These are phyloP conservation scores for Cygnus olor DNA, from an alignment of 2,797 vertebrate species.

Conservation along the genomic window DNA sequence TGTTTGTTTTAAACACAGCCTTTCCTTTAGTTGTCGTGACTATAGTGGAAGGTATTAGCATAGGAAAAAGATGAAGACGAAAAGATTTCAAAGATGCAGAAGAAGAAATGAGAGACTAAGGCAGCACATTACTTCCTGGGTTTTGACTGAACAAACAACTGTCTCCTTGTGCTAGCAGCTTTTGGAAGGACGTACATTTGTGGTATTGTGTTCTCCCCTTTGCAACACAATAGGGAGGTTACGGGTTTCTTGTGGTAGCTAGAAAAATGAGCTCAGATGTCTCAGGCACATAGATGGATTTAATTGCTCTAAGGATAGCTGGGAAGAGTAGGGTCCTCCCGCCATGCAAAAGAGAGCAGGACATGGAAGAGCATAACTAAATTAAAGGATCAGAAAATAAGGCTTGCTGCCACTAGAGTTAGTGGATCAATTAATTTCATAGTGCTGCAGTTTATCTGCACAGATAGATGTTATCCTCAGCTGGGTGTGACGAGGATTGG, in stretches of 20 bases:
- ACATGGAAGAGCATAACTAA: neutral
- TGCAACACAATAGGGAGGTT: neutral
- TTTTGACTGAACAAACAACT: neutral
- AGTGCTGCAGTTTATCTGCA: neutral
- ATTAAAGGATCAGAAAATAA: neutral
- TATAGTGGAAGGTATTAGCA: neutral
- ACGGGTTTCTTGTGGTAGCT: neutral
- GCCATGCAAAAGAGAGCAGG: neutral
- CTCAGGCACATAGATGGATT: neutral
- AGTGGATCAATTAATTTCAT: neutral
- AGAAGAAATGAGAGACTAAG: neutral
- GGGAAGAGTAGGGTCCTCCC: neutral
- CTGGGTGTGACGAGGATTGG: neutral
- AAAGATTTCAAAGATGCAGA: neutral
- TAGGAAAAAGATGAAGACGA: neutral
- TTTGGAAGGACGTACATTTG: neutral
- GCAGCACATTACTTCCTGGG: neutral
- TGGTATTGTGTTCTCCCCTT: neutral
- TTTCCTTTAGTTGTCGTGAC: conserved; percentile 10
- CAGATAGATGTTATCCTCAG: neutral
- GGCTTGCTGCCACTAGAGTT: neutral
- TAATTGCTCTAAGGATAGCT: neutral
- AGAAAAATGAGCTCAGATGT: neutral
- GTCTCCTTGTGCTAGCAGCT: neutral
- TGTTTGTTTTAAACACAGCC: conserved; percentile 28